Evolutionary conservation across 2,113 vertebrate species (phyloP).

Genomic region (Dissostichus mawsoni): DNA sequence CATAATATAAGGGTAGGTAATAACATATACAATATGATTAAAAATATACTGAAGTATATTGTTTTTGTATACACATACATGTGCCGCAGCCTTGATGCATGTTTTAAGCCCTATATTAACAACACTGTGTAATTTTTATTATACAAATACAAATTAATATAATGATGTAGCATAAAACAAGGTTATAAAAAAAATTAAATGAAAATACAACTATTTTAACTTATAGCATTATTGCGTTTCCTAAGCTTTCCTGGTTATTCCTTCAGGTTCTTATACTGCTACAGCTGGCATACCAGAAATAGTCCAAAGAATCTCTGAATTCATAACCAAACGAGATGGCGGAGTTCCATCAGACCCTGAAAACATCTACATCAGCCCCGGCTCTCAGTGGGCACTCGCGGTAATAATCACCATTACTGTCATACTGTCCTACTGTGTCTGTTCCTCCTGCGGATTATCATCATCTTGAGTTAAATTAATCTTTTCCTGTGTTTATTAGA

Average conservation of each 20-base stretch:
- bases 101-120: too few species aligned
- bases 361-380: constrained; percentile 75
- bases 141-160: neutral
- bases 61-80: too few species aligned
- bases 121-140: neutral
- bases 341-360: constrained; percentile 69
- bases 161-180: neutral
- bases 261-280: constrained; percentile 75
- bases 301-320: constrained; percentile 67
- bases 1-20: neutral
- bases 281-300: constrained; percentile 57
- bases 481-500: constrained; percentile 48
- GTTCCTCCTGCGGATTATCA: neutral
- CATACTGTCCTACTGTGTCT: neutral
- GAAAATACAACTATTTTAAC: neutral
- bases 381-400: constrained; percentile 72
- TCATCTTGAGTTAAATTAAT: neutral
- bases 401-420: constrained; percentile 49
- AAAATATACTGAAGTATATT: neutral
- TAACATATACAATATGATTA: neutral
- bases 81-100: too few species aligned
- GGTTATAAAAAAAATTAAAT: too few species aligned
- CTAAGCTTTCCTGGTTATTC: neutral
- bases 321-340: constrained; percentile 79
- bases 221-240: neutral